Conservation (phyloP, 2,888 invertebrate genomes). For the Ophion obscuratus region DNA sequence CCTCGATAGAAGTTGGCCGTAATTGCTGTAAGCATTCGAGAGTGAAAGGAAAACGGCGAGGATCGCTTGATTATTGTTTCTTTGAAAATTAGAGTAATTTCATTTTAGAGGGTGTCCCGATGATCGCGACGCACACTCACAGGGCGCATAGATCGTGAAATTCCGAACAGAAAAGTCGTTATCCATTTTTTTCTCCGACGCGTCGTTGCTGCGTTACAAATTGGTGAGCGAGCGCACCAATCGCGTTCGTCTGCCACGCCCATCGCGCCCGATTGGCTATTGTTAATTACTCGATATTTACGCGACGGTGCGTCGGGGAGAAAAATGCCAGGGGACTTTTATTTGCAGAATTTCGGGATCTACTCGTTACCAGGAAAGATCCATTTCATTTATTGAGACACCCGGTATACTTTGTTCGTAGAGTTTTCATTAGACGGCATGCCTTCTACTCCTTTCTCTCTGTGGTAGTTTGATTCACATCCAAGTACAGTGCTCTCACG, state of each 20-base stretch:
- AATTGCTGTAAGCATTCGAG: not conserved
- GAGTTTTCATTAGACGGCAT: not conserved
- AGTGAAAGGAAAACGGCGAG: not conserved
- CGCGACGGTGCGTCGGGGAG: too few relatives aligned
- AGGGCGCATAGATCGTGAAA: too few relatives aligned
- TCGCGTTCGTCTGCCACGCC: too few relatives aligned
- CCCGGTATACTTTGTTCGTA: not conserved
- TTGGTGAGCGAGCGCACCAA: too few relatives aligned
- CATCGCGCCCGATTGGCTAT: too few relatives aligned
- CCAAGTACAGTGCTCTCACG: conserved; percentile 28
- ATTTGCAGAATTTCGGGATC: not conserved
- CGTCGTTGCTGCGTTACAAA: too few relatives aligned
- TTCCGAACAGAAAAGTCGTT: too few relatives aligned
- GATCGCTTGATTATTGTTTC: not conserved
- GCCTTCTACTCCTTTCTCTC: conserved; percentile 4
- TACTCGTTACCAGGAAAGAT: not conserved
- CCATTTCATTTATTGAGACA: not conserved
- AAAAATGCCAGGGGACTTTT: not conserved
- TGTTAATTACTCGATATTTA: too few relatives aligned
- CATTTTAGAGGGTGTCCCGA: not conserved
- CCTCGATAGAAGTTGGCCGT: not conserved
- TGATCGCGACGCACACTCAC: too few relatives aligned
- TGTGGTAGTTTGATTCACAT: conserved; percentile 8
- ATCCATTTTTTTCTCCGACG: too few relatives aligned
- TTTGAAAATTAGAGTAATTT: not conserved